Evolutionary conservation across 2,797 vertebrate species (phyloP).

Genomic region (Leptodactylus fallax): DNA sequence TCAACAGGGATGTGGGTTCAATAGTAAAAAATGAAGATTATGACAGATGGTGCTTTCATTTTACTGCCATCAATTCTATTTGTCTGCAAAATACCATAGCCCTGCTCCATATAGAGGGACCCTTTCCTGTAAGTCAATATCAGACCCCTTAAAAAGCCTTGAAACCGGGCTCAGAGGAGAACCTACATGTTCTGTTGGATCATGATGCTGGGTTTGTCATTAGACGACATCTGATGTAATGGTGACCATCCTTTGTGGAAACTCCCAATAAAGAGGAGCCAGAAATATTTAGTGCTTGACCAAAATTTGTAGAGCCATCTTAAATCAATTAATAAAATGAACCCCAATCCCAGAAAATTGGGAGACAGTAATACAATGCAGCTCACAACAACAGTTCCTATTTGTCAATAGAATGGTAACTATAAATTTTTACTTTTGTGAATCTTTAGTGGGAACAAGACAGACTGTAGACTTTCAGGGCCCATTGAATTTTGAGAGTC

Average conservation of each 20-base stretch:
- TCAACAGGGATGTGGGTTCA: neutral
- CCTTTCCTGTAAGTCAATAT: too few species aligned
- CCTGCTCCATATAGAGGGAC: neutral
- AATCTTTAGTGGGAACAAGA: neutral
- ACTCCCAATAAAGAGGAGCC: too few species aligned
- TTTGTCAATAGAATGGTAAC: neutral
- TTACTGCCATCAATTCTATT: neutral
- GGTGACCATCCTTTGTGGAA: neutral
- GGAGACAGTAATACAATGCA: neutral
- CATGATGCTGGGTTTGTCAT: too few species aligned
- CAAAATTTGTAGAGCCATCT: too few species aligned
- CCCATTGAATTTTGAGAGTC: neutral
- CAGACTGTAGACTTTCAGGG: neutral
- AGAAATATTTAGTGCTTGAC: too few species aligned
- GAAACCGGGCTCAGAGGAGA: too few species aligned
- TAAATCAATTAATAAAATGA: too few species aligned
- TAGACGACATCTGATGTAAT: too few species aligned
- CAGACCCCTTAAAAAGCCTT: too few species aligned
- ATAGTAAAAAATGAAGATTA: conserved; percentile 1
- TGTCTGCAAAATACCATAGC: neutral
- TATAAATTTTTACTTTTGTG: neutral
- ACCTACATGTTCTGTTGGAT: too few species aligned
- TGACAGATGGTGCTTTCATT: neutral
- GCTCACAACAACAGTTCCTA: neutral
- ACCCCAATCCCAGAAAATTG: neutral